phyloP scores from a whole-genome alignment of 2,797 vertebrate genomes.

The Melanotaenia maccullochi region DNA sequence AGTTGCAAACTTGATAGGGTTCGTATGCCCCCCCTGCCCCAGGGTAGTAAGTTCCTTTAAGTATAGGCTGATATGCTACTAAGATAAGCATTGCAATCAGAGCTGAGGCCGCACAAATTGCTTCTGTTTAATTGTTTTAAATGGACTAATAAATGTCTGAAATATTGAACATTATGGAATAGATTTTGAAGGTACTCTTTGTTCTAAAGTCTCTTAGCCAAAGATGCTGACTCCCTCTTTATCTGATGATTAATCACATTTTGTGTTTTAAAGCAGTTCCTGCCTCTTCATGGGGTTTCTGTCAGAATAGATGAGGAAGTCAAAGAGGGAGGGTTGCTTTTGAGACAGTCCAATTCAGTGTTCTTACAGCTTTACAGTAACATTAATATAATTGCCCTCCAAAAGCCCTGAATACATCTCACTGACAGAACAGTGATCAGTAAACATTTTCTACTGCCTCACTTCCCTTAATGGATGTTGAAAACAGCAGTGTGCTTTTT shows the following conservation, averaged over 20 bases:
- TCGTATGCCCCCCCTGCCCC: neutral
- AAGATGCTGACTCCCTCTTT: slow-evolving; percentile 12
- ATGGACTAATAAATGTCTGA: neutral
- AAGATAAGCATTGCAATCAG: slow-evolving; percentile 10
- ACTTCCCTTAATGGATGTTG: slow-evolving; percentile 46
- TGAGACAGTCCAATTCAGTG: slow-evolving; percentile 39
- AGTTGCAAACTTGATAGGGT: slow-evolving; percentile 19
- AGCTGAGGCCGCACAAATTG: neutral
- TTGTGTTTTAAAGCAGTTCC: slow-evolving; percentile 35
- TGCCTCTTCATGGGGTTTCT: slow-evolving; percentile 32
- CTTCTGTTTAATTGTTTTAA: slow-evolving; percentile 3
- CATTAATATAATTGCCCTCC: slow-evolving; percentile 43
- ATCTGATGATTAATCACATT: slow-evolving; percentile 45
- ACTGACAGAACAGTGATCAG: slow-evolving; percentile 54
- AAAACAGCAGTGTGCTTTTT: slow-evolving; percentile 37
- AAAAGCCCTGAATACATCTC: slow-evolving; percentile 27
- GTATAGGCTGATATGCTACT: slow-evolving; percentile 3
- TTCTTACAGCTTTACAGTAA: slow-evolving; percentile 32
- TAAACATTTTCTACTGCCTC: slow-evolving; percentile 25
- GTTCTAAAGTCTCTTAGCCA: slow-evolving; percentile 1
- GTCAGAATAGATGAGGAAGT: slow-evolving; percentile 15
- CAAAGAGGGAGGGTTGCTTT: slow-evolving; percentile 17
- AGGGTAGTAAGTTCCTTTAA: slow-evolving; percentile 8
- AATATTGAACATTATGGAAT: neutral
- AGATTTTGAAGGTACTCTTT: neutral